Percentiles rank a stretch among this genome's conserved stretches.
Conservation (phyloP, 1,140 invertebrate species). For the Brachionus sp. region DNA sequence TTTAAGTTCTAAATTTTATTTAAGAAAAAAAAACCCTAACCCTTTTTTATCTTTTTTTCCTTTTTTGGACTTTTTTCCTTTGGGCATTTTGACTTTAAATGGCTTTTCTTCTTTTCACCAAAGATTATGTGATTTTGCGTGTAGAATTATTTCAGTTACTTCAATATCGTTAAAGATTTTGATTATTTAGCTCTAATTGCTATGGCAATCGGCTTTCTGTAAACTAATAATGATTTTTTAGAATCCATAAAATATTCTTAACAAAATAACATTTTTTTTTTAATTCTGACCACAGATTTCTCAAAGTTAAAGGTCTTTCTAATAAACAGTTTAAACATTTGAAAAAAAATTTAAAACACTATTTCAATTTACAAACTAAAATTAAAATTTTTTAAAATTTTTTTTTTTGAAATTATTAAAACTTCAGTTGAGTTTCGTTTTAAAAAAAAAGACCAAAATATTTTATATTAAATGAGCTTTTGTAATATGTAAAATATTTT, state of each 20-base stretch:
- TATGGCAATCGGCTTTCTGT: neutral
- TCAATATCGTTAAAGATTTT: neutral
- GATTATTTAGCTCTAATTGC: neutral
- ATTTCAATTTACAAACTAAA: no score
- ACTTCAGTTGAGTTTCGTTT: no score
- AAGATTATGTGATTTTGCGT: neutral
- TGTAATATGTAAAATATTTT: no score
- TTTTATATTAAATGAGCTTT: no score
- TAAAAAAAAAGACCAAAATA: no score
- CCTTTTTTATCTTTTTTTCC: neutral
- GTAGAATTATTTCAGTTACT: neutral
- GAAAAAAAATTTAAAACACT: no score
- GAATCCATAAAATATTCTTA: neutral
- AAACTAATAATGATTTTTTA: neutral
- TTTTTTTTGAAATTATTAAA: no score
- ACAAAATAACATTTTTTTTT: neutral
- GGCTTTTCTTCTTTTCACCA: neutral
- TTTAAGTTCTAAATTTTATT: neutral
- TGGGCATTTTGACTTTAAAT: neutral
- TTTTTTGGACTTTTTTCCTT: constrained; percentile 27
- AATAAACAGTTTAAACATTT: no score
- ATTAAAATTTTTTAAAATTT: no score
- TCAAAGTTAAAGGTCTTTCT: no score
- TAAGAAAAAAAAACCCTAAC: neutral
- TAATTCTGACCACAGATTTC: no score